Conservation (phyloP, 2,113 vertebrate species). For the Anoura caudifer region DNA sequence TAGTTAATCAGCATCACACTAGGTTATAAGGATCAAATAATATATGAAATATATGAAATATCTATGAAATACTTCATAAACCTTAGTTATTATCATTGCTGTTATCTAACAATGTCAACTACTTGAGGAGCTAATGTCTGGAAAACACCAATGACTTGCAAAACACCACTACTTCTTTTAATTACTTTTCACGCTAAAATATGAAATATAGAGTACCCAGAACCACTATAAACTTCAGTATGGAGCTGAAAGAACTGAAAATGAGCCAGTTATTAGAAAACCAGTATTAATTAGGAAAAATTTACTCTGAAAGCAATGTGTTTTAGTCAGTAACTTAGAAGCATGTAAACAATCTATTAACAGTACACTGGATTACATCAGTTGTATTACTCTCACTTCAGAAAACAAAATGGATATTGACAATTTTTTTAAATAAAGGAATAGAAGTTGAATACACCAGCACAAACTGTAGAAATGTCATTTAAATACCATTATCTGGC, state of each 20-base stretch:
- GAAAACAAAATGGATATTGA: constrained; percentile 33
- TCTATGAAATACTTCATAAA: background rate
- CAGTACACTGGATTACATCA: background rate
- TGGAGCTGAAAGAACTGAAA: background rate
- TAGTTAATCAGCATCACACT: background rate
- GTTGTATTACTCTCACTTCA: background rate
- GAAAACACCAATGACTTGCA: constrained; percentile 32
- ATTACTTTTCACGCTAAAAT: constrained; percentile 30
- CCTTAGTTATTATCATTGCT: background rate
- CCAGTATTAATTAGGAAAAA: background rate
- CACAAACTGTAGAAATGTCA: background rate
- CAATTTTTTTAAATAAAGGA: background rate
- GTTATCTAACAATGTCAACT: background rate
- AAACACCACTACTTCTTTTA: constrained; percentile 6
- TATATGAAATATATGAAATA: background rate
- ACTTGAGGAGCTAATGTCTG: background rate
- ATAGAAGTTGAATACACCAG: background rate
- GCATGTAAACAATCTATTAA: background rate
- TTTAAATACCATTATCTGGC: constrained; percentile 1
- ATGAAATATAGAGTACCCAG: background rate
- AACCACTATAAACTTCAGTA: background rate
- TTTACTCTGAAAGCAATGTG: constrained; percentile 19
- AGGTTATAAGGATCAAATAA: constrained; percentile 18
- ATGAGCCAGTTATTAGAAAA: constrained; percentile 14
- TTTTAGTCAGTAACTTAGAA: constrained; percentile 27